Evolutionary conservation across 2,888 invertebrate species (phyloP).

Genomic region (Timema podura): DNA sequence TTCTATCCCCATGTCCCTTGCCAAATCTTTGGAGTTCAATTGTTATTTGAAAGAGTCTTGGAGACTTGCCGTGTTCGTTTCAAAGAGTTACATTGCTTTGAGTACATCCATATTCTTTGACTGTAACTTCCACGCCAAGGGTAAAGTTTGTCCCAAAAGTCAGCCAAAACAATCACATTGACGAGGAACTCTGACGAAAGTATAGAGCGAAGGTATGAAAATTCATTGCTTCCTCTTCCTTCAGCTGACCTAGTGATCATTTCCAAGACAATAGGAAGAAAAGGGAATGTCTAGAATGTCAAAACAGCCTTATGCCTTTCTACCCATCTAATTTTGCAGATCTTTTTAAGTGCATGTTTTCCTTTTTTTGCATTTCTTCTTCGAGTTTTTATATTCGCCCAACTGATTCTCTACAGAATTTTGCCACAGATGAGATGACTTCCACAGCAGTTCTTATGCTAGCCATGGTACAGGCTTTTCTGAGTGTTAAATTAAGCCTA

Average conservation of each 20-base stretch:
- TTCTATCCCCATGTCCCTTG: not conserved
- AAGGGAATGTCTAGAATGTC: not conserved
- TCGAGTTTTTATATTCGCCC: not conserved
- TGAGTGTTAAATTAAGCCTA: not conserved
- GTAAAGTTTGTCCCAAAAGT: conserved; percentile 1
- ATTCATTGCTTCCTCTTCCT: conserved; percentile 8
- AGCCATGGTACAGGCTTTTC: not conserved
- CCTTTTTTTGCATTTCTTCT: not conserved
- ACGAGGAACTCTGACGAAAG: conserved; percentile 8
- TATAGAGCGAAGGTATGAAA: conserved; percentile 11
- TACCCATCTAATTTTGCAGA: not conserved
- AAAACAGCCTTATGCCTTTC: conserved; percentile 7
- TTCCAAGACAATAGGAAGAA: not conserved
- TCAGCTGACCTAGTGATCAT: not conserved
- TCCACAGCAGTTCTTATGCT: not conserved
- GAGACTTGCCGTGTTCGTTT: not conserved
- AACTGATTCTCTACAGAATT: not conserved
- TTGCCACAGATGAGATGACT: not conserved
- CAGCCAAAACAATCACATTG: conserved; percentile 11
- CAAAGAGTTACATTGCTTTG: not conserved
- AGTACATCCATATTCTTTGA: not conserved
- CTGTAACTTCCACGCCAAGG: not conserved
- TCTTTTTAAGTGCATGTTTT: conserved; percentile 5
- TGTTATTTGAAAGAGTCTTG: not conserved
- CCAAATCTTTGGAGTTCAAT: not conserved